phyloP scores from a whole-genome alignment of 2,888 invertebrate species.

The Drosophila mimetica region DNA sequence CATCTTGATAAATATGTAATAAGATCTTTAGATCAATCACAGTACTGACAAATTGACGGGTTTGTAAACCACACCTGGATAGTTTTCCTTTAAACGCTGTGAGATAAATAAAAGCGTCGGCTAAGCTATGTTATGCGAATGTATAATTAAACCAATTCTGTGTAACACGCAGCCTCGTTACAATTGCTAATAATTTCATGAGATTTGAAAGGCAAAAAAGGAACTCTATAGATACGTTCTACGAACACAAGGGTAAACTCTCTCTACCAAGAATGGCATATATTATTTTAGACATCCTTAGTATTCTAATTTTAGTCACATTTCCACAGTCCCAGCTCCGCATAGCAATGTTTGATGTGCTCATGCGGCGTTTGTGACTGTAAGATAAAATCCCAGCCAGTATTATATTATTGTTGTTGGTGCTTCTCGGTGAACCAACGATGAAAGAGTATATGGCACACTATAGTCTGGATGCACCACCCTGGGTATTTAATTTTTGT shows the following conservation, averaged over 20 bases:
- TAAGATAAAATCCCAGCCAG: slow-evolving; percentile 71
- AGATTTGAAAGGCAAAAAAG: no score
- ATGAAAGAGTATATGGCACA: slow-evolving; percentile 81
- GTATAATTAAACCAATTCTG: slow-evolving; percentile 69
- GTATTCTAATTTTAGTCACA: slow-evolving; percentile 9
- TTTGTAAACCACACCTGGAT: slow-evolving; percentile 26
- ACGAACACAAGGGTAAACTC: no score
- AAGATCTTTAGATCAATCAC: slow-evolving; percentile 19
- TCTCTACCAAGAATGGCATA: no score
- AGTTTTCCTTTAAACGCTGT: slow-evolving; percentile 73
- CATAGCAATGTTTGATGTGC: slow-evolving; percentile 70
- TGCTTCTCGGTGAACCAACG: slow-evolving; percentile 47
- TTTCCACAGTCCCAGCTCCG: slow-evolving; percentile 83
- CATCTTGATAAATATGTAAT: neutral
- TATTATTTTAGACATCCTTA: no score
- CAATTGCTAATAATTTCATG: neutral
- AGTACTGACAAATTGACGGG: slow-evolving; percentile 65
- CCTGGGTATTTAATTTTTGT: neutral
- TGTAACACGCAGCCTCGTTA: slow-evolving; percentile 83
- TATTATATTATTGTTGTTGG: slow-evolving; percentile 80
- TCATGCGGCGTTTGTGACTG: slow-evolving; percentile 83
- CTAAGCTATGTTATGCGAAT: slow-evolving; percentile 84
- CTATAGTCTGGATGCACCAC: neutral
- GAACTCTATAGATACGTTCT: no score
- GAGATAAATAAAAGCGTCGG: slow-evolving; percentile 81